phyloP scores from a whole-genome alignment of 1,140 invertebrate genomes.

The Holotrichia oblita region DNA sequence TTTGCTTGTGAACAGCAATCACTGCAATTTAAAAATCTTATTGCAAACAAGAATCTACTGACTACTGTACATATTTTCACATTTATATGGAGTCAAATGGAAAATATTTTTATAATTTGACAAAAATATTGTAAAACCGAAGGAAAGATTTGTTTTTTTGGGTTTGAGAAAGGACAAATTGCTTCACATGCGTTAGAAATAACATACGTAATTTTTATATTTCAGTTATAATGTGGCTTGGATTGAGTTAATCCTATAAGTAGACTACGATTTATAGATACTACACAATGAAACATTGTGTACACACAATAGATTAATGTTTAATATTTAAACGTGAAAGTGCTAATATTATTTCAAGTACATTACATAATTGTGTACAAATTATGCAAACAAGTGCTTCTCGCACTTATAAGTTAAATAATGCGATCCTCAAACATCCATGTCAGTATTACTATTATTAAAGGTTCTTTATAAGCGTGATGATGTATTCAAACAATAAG shows the following conservation, averaged over 20 bases:
- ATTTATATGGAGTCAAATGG: too few relatives aligned
- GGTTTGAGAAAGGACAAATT: too few relatives aligned
- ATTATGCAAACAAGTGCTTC: slow-evolving; percentile 8
- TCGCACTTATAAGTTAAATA: not conserved
- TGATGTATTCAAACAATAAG: not conserved
- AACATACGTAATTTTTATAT: too few relatives aligned
- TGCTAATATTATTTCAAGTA: not conserved
- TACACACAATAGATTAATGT: not conserved
- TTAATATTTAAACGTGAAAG: not conserved
- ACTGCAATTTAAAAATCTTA: too few relatives aligned
- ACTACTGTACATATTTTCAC: too few relatives aligned
- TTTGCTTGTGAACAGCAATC: too few relatives aligned
- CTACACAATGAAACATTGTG: not conserved
- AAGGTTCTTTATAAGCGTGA: not conserved
- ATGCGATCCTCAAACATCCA: not conserved
- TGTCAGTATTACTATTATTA: not conserved
- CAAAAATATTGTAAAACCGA: too few relatives aligned
- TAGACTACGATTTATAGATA: not conserved
- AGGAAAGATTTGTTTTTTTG: too few relatives aligned
- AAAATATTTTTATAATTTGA: too few relatives aligned
- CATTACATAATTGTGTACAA: not conserved
- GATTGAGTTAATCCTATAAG: not conserved
- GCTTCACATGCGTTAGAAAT: too few relatives aligned
- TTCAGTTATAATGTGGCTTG: not conserved
- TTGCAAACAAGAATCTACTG: too few relatives aligned